These are phyloP conservation scores for Baryphthengus martii DNA, from an alignment of 2,113 vertebrate genomes.

Conservation along the genomic window DNA sequence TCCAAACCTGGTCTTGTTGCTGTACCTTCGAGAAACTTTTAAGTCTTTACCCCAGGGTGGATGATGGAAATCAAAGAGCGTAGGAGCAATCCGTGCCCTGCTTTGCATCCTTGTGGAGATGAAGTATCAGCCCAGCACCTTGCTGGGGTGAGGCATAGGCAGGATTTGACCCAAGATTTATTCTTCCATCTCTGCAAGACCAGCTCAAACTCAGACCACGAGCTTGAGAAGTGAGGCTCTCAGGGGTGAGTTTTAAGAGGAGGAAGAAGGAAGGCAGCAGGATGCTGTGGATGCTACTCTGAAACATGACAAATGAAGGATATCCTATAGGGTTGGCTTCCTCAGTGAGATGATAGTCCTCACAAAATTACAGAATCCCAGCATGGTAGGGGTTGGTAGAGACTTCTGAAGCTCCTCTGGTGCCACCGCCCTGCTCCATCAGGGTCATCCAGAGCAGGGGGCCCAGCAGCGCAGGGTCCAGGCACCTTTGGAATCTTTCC, in stretches of 20 bases:
- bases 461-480: too few species aligned
- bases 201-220: background rate
- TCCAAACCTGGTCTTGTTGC: background rate
- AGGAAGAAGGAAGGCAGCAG: background rate
- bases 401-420: too few species aligned
- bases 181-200: background rate
- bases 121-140: rapidly evolving
- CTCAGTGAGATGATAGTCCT: background rate
- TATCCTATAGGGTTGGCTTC: constrained; percentile 15
- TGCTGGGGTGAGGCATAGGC: rapidly evolving
- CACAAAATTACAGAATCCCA: background rate
- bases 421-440: too few species aligned
- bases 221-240: background rate
- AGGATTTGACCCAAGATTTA: background rate
- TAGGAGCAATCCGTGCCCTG: background rate
- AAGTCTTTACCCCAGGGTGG: background rate
- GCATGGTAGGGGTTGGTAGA: too few species aligned
- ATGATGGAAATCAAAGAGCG: background rate
- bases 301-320: background rate
- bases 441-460: too few species aligned
- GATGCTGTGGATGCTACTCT: background rate
- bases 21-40: background rate
- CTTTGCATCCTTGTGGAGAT: background rate
- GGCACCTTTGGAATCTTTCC: too few species aligned
- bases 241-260: background rate